Evolutionary conservation across 2,113 vertebrate species (phyloP), one percentile per base, ranked within the genome.

Genomic region (Onychostruthus taczanowskii): DNA sequence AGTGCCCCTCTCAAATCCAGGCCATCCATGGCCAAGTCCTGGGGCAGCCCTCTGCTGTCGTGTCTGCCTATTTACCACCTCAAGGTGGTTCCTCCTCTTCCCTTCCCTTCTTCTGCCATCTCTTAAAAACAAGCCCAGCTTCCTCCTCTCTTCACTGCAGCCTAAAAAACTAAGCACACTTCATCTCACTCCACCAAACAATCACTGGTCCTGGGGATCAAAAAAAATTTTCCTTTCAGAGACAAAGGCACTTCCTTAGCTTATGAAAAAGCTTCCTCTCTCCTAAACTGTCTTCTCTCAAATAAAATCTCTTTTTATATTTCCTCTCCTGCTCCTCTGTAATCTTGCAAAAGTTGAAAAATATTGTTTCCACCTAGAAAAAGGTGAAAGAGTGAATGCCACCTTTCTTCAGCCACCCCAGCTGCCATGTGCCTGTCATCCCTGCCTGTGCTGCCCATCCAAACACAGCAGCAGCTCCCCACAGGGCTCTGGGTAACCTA

Each of bases 401-500:
- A 74, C 23, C 26, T 79, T 62, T 52, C 47, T 67, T 85, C 9
- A 31, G 59, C 10, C 58, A 47, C 5, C 16, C 53, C 68, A 33
- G 6, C 35, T 58, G 55, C 24, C 85, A 68, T 18, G 23, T 62
- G 85, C 62, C 53, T 20, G 66, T 35, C 26, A 46, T 1, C 66
- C 56, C 62, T 59, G 52, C 56, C 87, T 19, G 10, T 39, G 66
- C 84, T 72, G 94, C 88, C 90, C 85, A 88, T 79, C 50, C 92
- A 74, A 88, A 88, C 37, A 86, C 80, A 80, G 47, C 44, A 61
- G 67, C 9, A 55, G 52, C 72, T 91, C 58, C 62, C 61, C 61
- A 5, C 30, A 78, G 35, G 52, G 68, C 87, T 93, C 9, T 83
- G 76, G 79, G 49, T 20, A 68, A 68, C 78, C 84, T 47, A 59